Evolutionary conservation across 2,113 vertebrate species (phyloP).

Genomic region (Nasalis larvatus): DNA sequence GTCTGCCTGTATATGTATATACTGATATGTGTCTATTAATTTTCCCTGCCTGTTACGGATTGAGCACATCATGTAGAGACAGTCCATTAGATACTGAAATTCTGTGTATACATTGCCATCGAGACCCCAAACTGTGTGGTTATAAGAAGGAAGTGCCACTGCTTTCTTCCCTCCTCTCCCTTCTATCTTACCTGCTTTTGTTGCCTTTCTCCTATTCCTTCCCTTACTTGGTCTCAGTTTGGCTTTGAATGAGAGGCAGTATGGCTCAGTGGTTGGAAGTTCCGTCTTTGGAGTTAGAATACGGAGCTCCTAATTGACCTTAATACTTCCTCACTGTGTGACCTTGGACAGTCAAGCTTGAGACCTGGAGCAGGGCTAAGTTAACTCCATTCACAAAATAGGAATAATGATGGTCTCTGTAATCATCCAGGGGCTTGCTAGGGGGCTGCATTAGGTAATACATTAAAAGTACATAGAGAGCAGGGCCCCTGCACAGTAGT

Average conservation of each 20-base stretch:
- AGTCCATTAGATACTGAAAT: background rate
- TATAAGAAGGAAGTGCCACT: background rate
- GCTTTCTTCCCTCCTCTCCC: accelerated
- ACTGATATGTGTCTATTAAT: background rate
- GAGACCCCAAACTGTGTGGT: background rate
- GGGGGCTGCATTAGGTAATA: background rate
- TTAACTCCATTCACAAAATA: background rate
- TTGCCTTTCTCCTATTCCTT: background rate
- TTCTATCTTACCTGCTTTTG: background rate
- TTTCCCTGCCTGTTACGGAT: background rate
- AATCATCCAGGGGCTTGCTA: background rate
- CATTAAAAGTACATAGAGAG: background rate
- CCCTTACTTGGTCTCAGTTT: background rate
- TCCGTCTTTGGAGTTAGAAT: background rate
- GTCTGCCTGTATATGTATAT: background rate
- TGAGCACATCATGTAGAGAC: background rate
- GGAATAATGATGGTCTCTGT: accelerated
- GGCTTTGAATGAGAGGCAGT: background rate
- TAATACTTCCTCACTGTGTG: background rate
- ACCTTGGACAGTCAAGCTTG: background rate
- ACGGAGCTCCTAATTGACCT: background rate
- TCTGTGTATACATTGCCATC: background rate
- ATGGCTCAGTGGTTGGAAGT: background rate
- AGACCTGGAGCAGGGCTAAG: background rate
- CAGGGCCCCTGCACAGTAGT: background rate